phyloP scores from a whole-genome alignment of 2,113 vertebrate species.

The Ciconia boyciana region DNA sequence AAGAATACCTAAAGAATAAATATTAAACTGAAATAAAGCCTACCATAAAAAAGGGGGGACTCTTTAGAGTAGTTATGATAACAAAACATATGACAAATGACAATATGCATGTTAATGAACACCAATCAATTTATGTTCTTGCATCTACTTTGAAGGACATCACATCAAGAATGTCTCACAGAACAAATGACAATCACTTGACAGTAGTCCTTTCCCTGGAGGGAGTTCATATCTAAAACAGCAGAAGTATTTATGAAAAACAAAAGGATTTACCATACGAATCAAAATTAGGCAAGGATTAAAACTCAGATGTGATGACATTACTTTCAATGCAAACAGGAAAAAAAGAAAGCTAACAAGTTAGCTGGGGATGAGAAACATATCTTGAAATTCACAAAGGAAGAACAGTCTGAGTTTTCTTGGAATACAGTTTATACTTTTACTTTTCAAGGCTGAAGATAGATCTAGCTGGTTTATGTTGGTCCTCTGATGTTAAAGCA shows the following conservation, averaged over 20 bases:
- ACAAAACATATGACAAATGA: not conserved
- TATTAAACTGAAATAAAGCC: not conserved
- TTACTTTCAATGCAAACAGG: not conserved
- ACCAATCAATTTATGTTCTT: constrained; percentile 7
- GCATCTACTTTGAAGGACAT: constrained; percentile 47
- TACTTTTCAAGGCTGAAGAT: not conserved
- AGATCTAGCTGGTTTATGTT: not conserved
- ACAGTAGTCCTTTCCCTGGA: not conserved
- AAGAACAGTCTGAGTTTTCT: not conserved
- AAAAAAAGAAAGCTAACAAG: not conserved
- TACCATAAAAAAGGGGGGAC: not conserved
- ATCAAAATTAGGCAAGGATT: not conserved
- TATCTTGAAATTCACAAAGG: not conserved
- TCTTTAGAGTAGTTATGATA: not conserved
- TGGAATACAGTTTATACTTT: not conserved
- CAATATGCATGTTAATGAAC: constrained; percentile 3
- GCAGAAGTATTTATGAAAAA: constrained; percentile 14
- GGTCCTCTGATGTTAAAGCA: not conserved
- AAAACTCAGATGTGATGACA: not conserved
- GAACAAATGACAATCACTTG: constrained; percentile 7
- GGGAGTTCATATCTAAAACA: constrained; percentile 31
- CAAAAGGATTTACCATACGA: not conserved
- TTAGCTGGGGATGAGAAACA: not conserved
- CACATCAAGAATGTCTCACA: constrained; percentile 1
- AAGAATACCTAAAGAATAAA: not conserved